phyloP scores from a whole-genome alignment of 2,888 invertebrate genomes.

The Philaethria dido region DNA sequence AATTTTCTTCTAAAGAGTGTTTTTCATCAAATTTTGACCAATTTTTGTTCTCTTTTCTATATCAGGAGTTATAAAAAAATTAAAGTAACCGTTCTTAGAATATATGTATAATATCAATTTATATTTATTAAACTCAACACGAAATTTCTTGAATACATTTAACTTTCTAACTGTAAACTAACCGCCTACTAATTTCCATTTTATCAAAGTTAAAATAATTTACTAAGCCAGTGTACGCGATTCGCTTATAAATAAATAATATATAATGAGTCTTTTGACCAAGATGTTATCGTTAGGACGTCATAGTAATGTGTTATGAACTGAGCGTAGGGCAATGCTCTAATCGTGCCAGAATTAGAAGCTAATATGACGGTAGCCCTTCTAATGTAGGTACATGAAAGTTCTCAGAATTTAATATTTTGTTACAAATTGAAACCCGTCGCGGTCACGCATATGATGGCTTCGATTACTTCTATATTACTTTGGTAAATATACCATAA shows the following conservation, averaged over 20 bases:
- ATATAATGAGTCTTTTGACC: constrained; percentile 21
- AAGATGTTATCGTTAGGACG: constrained; percentile 16
- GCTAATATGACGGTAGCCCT: constrained; percentile 21
- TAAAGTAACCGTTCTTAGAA: too few species aligned
- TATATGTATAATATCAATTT: too few species aligned
- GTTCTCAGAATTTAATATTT: constrained; percentile 3
- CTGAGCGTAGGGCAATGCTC: constrained; percentile 33
- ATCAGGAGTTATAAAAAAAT: too few species aligned
- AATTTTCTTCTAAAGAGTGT: too few species aligned
- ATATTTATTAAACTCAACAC: not conserved
- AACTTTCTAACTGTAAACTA: not conserved
- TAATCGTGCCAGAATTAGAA: constrained; percentile 30
- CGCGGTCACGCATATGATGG: not conserved
- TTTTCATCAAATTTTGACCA: too few species aligned
- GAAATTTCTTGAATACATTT: constrained; percentile 1
- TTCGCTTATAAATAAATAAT: constrained; percentile 21
- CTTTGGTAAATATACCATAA: not conserved
- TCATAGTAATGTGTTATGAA: constrained; percentile 24
- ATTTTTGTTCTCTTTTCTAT: too few species aligned
- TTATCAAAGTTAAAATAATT: constrained; percentile 13
- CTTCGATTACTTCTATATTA: not conserved
- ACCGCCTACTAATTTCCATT: constrained; percentile 1
- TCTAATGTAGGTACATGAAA: constrained; percentile 1
- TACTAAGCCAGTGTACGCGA: not conserved
- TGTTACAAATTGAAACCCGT: not conserved